phyloP scores from a whole-genome alignment of 1,140 invertebrate species.

The Papilio machaon region DNA sequence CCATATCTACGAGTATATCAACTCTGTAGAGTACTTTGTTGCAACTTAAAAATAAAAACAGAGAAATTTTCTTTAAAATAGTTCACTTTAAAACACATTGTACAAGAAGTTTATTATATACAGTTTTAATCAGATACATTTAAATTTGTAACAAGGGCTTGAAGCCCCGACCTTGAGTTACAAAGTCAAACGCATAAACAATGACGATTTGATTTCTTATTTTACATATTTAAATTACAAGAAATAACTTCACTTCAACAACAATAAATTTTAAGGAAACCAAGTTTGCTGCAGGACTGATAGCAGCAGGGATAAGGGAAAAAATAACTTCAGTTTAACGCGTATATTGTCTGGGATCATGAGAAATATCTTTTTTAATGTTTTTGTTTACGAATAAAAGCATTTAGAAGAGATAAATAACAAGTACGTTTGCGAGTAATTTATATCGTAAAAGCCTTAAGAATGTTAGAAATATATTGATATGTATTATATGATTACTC shows the following conservation, averaged over 20 bases:
- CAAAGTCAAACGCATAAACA: not conserved
- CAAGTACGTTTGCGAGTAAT: not conserved
- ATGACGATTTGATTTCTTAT: not conserved
- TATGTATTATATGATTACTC: not conserved
- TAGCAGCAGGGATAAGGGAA: not conserved
- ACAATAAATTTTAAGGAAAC: no score
- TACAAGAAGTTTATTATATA: not conserved
- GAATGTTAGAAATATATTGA: not conserved
- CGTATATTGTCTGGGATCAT: not conserved
- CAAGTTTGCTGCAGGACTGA: no score
- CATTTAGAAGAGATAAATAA: not conserved
- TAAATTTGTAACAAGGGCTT: slow-evolving; percentile 1
- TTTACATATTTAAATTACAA: not conserved
- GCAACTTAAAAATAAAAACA: not conserved
- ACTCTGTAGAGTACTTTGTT: not conserved
- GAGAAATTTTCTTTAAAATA: not conserved
- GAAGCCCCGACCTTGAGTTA: slow-evolving; percentile 6
- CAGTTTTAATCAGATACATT: not conserved
- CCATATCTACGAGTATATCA: not conserved
- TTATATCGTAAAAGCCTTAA: not conserved
- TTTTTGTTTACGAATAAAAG: not conserved
- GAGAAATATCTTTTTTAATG: not conserved
- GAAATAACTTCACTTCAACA: not conserved
- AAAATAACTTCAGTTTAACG: not conserved
- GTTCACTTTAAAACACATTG: not conserved